Conservation (phyloP, 2,888 invertebrate genomes). For the Eugnorisma glareosa region DNA sequence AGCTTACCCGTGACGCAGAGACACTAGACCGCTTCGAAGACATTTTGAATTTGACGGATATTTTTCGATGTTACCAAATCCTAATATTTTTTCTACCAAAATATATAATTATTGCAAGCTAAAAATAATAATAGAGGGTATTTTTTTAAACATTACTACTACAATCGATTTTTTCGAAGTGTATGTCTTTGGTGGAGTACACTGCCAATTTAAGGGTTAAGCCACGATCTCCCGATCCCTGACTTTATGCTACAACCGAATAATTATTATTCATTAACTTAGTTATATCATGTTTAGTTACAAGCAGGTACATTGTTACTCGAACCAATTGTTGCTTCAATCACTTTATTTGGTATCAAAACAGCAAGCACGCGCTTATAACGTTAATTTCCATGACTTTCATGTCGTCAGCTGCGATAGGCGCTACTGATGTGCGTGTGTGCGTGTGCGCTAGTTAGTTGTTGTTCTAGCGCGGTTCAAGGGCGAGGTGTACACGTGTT, state of each 20-base stretch:
- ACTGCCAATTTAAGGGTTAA: too few species aligned
- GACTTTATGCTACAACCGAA: background rate
- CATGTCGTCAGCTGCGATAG: slow-evolving; percentile 4
- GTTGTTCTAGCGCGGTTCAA: slow-evolving; percentile 40
- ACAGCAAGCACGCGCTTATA: slow-evolving; percentile 6
- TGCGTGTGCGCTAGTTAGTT: background rate
- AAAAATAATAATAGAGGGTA: too few species aligned
- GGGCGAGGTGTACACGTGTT: slow-evolving; percentile 51
- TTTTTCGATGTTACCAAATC: too few species aligned
- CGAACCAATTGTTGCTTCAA: background rate
- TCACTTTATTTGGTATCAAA: background rate
- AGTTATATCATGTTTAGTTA: background rate
- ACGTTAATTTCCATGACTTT: slow-evolving; percentile 24
- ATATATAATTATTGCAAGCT: too few species aligned
- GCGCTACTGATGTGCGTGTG: slow-evolving; percentile 2
- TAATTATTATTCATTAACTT: background rate
- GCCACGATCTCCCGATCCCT: background rate
- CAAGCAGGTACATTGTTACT: background rate
- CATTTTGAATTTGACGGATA: too few species aligned
- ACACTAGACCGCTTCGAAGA: too few species aligned
- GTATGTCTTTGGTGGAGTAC: too few species aligned
- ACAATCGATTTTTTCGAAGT: too few species aligned
- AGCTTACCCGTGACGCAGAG: too few species aligned
- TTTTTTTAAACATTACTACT: too few species aligned
- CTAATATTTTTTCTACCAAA: too few species aligned